Conservation (phyloP, 2,113 vertebrate species). For the Phrynocephalus versicolor region DNA sequence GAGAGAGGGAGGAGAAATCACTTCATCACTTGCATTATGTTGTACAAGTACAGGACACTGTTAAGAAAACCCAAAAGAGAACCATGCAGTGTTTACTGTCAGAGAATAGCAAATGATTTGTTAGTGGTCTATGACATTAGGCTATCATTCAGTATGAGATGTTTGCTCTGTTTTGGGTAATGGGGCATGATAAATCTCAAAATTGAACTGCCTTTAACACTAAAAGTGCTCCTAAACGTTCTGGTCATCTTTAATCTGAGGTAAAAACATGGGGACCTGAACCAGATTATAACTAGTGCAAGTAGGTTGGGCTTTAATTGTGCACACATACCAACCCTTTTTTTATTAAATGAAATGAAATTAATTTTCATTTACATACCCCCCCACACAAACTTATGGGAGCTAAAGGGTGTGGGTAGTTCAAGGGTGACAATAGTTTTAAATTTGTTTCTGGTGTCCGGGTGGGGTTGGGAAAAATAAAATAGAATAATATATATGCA, state of each 20-base stretch:
- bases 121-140: constrained; percentile 1
- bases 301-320: background rate
- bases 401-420: background rate
- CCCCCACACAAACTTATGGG: background rate
- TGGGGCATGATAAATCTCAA: background rate
- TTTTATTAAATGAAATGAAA: too few species aligned
- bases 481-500: too few species aligned
- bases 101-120: constrained; percentile 18
- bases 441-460: too few species aligned
- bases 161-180: background rate
- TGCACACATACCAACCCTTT: background rate
- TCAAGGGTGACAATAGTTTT: too few species aligned
- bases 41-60: constrained; percentile 54
- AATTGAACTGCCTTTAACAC: background rate
- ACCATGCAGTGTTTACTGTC: constrained; percentile 38
- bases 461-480: too few species aligned
- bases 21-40: constrained; percentile 58
- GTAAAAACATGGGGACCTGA: background rate
- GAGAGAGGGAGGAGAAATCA: constrained; percentile 56
- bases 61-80: constrained; percentile 41
- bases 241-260: background rate
- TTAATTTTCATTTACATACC: too few species aligned
- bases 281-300: too few species aligned
- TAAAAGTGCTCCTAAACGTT: background rate
- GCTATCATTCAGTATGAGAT: background rate